A percentile compares a stretch with the other conserved stretches of the same genome.
Conservation (phyloP, 1,140 invertebrate species). For the Psix sp. region DNA sequence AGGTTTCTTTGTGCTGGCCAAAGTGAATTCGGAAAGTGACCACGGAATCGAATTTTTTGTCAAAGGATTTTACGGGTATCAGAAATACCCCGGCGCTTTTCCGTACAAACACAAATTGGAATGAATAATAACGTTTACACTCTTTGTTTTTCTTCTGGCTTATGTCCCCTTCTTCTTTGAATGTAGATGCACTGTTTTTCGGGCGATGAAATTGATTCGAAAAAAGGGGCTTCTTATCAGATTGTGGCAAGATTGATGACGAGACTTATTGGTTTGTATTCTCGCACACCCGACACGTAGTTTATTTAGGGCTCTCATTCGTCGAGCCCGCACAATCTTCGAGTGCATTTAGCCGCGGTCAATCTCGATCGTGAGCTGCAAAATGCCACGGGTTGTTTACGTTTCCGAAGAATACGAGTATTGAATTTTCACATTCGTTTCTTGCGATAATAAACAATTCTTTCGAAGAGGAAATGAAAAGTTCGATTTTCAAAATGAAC, state of each 20-base stretch:
- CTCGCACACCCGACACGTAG: slow-evolving; percentile 31
- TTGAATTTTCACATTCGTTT: not conserved
- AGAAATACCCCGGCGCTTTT: slow-evolving; percentile 44
- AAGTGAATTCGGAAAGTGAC: slow-evolving; percentile 41
- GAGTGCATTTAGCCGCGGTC: slow-evolving; percentile 9
- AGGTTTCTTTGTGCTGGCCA: slow-evolving; percentile 34
- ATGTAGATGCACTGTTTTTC: too few relatives aligned
- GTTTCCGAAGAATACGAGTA: not conserved
- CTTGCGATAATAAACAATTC: not conserved
- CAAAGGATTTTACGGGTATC: slow-evolving; percentile 44
- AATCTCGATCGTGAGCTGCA: slow-evolving; percentile 2
- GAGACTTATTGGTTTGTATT: slow-evolving; percentile 35
- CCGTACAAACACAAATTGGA: slow-evolving; percentile 33
- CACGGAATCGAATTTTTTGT: slow-evolving; percentile 38
- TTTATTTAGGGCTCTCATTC: slow-evolving; percentile 42
- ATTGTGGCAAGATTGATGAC: slow-evolving; percentile 47
- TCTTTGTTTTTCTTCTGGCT: slow-evolving; percentile 19
- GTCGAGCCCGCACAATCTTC: slow-evolving; percentile 13
- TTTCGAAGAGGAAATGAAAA: too few relatives aligned
- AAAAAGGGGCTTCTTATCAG: slow-evolving; percentile 41
- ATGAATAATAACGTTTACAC: slow-evolving; percentile 56
- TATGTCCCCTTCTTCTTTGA: too few relatives aligned
- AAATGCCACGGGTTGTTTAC: not conserved
- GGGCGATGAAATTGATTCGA: slow-evolving; percentile 49
- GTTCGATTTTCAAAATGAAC: too few relatives aligned